Evolutionary conservation across 2,888 invertebrate species (phyloP).

Genomic region (Drosophila peninsularis): DNA sequence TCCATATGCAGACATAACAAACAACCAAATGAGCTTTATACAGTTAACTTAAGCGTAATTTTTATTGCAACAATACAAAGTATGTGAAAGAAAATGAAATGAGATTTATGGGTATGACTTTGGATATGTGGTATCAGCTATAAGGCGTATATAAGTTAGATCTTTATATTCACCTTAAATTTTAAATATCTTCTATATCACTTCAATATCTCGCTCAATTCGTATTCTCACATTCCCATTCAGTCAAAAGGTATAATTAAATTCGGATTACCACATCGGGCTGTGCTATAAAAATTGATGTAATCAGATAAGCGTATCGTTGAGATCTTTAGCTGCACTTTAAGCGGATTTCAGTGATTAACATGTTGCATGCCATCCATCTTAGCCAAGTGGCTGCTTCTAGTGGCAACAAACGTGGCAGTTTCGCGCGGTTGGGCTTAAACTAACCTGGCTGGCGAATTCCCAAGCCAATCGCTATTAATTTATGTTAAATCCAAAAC

Average conservation of each 20-base stretch:
- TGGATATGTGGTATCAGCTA: too few species aligned
- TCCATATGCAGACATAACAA: constrained; percentile 8
- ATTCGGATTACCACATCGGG: background rate
- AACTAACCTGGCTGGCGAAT: constrained; percentile 22
- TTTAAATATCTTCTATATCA: too few species aligned
- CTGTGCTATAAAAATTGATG: background rate
- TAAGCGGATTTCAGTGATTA: constrained; percentile 3
- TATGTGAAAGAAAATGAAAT: background rate
- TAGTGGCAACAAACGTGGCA: constrained; percentile 1
- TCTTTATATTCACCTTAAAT: too few species aligned
- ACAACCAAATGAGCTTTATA: constrained; percentile 28
- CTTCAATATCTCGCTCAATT: too few species aligned
- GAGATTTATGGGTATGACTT: too few species aligned
- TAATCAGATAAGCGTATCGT: background rate
- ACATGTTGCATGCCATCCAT: background rate
- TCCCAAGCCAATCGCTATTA: constrained; percentile 50
- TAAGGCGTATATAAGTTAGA: too few species aligned
- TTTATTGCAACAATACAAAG: constrained; percentile 3
- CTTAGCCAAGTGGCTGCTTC: background rate
- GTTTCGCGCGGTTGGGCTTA: constrained; percentile 13
- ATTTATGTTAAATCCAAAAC: constrained; percentile 66
- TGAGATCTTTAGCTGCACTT: background rate
- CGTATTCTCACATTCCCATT: background rate
- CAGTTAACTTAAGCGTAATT: constrained; percentile 35
- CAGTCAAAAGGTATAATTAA: background rate